Percentiles rank a stretch among this genome's conserved stretches.
Conservation (phyloP, 2,888 invertebrate genomes). For the Cacoxenus indagator region DNA sequence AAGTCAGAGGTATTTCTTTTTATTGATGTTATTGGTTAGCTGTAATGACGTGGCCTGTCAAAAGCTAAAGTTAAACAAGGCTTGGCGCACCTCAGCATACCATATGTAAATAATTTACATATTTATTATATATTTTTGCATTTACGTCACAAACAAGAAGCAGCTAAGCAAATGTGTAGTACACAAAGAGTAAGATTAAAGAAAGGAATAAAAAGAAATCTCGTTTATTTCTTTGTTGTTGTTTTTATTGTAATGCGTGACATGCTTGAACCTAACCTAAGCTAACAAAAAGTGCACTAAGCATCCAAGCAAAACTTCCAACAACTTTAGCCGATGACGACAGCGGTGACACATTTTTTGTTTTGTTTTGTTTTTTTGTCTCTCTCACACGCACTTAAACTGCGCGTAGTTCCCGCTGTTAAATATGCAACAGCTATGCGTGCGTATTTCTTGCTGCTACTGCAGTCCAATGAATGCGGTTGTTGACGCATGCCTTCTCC, state of each 20-base stretch:
- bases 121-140: slow-evolving; percentile 60
- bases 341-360: slow-evolving; percentile 52
- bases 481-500: no score
- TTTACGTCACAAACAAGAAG: slow-evolving; percentile 60
- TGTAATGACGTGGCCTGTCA: no score
- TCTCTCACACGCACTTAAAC: slow-evolving; percentile 37
- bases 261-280: slow-evolving; percentile 55
- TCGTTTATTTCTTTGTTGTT: not conserved
- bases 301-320: slow-evolving; percentile 53
- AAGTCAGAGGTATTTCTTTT: no score
- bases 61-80: no score
- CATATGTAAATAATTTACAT: no score
- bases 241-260: slow-evolving; percentile 46
- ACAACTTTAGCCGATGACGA: no score
- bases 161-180: not conserved
- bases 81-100: no score
- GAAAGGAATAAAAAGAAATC: not conserved
- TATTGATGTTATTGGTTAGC: no score
- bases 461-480: no score
- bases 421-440: slow-evolving; percentile 30
- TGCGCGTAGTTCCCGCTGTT: slow-evolving; percentile 45
- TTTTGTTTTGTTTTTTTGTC: not conserved
- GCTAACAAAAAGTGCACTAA: slow-evolving; percentile 46
- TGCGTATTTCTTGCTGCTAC: no score
- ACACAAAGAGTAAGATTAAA: not conserved